Conservation (phyloP, 2,888 invertebrate genomes). For the Polyommatus icarus region DNA sequence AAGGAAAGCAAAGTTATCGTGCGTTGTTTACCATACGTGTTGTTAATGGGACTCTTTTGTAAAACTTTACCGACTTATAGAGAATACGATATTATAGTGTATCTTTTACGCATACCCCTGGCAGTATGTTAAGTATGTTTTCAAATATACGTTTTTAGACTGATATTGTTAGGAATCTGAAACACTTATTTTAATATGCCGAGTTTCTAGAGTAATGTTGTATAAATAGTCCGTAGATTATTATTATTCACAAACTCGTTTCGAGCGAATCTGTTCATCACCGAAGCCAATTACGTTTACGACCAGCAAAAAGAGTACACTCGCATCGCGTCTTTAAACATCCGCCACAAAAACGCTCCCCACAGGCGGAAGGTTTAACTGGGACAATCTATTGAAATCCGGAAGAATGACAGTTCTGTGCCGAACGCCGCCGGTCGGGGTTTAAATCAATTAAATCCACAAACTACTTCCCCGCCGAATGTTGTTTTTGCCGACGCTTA, state of each 20-base stretch:
- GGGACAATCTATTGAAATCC: conserved; percentile 33
- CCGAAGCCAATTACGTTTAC: background rate
- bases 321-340: conserved; percentile 28
- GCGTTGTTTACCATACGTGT: background rate
- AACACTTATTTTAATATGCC: background rate
- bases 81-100: background rate
- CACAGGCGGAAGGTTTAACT: conserved; percentile 31
- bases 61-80: background rate
- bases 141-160: background rate
- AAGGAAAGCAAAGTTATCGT: conserved; percentile 5
- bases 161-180: background rate
- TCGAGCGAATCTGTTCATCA: background rate
- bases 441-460: conserved; percentile 32
- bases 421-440: conserved; percentile 28
- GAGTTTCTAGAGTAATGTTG: background rate
- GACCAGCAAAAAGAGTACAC: background rate
- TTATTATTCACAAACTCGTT: background rate
- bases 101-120: background rate
- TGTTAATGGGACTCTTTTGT: background rate
- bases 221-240: background rate
- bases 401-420: conserved; percentile 33
- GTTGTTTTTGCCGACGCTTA: conserved; percentile 24
- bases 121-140: background rate
- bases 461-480: conserved; percentile 24
- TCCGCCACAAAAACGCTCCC: conserved; percentile 31